Evolutionary conservation across 64 coral and sea anemone genomes (phyloP), one percentile per base, ranked within the genome.

Genomic region (Montipora foliosa): DNA sequence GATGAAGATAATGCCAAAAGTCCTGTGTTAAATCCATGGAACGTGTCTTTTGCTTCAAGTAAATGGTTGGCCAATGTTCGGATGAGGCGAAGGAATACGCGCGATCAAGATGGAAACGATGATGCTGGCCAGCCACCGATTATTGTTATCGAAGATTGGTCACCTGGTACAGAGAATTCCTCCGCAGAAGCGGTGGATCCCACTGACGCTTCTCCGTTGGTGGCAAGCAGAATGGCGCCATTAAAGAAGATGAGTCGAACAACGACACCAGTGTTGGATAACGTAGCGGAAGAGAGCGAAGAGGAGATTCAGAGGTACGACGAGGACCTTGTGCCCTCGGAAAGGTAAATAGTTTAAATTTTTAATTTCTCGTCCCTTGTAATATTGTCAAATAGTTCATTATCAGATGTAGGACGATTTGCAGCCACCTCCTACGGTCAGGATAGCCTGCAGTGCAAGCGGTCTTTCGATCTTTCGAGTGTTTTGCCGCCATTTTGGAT

Each of bases 1-100:
- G 59, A 90, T 66, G 83, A 77, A 79, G 70, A 91, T 0, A 14
- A 49, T 24, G 8, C 71, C 60, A 29, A 85, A 57, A 78, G 21
- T 0, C 24, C 50, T 20, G 92, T 76, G 52, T 75, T 84, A 8
- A 88, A 77, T 50, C 96, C 93, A 72, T 98, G 96, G 96, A 74
- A 82, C 15, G 86, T 98, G 2, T 88, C 92, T n/a, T 73, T 95
- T 80, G 96, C 89, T 21, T 93, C 96, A 8, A 97, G 87, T 58
- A 94, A 95, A 80, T 97, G 96, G 96, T 89, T 92, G 61, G 16
- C 83, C 6, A 81, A 45, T 6, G 49, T 97, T 69, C 82, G 91
- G 13, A 57, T 72, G n/a, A 79, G 87, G 44, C 47, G 76, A 14
- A 62, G 46, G 48, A 45, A 14, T 64, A 37, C 53, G 60, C 7